Conservation (phyloP, 2,113 vertebrate genomes). For the Gallinago paraguaiae region DNA sequence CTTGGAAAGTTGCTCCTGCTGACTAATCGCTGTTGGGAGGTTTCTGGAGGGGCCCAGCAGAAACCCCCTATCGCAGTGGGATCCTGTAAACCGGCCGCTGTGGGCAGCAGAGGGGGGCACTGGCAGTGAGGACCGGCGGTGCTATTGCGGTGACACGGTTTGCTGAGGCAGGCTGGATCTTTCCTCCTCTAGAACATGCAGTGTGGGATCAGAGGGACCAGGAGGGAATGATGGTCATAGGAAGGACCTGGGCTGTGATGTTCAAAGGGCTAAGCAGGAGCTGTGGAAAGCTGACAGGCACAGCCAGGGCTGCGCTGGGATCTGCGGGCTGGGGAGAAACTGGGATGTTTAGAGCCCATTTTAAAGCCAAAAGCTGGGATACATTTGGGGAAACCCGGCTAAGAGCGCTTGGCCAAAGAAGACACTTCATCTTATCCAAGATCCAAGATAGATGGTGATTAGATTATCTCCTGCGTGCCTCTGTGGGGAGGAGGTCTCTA, state of each 20-base stretch:
- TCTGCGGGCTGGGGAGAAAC: neutral
- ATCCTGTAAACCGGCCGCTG: neutral
- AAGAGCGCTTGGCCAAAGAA: rapidly evolving
- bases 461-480: neutral
- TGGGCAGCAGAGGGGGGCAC: neutral
- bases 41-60: neutral
- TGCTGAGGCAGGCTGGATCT: neutral
- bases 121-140: neutral
- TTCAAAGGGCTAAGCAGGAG: neutral
- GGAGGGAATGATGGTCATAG: rapidly evolving
- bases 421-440: neutral
- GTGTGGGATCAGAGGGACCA: neutral
- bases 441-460: neutral
- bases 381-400: neutral
- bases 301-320: neutral
- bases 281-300: neutral
- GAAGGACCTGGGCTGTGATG: neutral
- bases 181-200: rapidly evolving
- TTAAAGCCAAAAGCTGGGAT: neutral
- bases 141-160: neutral
- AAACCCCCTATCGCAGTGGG: neutral
- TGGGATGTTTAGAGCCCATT: neutral
- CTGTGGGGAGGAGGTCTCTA: neutral
- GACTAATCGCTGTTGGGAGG: neutral
- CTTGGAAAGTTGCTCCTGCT: neutral